Evolutionary conservation across 2,888 invertebrate genomes (phyloP), one percentile per base, ranked within the genome.

Genomic region (Orthonychiurus folsomi): DNA sequence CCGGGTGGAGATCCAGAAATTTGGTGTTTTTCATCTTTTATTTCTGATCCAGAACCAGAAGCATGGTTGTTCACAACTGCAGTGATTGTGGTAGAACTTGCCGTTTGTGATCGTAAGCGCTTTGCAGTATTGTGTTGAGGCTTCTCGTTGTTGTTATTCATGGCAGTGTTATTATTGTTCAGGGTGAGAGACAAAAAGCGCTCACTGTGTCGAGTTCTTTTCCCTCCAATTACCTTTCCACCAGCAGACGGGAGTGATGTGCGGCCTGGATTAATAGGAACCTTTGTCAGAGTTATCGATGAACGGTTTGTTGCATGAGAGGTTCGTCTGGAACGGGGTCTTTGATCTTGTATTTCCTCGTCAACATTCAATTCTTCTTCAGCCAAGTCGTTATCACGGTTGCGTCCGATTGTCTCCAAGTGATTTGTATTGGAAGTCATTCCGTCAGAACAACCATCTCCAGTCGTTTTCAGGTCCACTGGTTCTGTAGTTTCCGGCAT

Each of bases 61-160:
- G 57, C 50, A 3, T 48, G 26, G 56, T 55, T 63, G 52, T 55
- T 63, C 50, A 56, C 60, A 15, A 60, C 53, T 47, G 25, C 28
- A 57, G 47, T 61, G 26, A 56, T 63, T 28, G 56, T 55, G 37
- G 60, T 47, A 20, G 63, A 60, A 63, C 55, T 63, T 59, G 69
- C 68, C 23, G 69, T 68, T 52, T 69, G 69, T 26, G 66, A 66
- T 28, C 71, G 65, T 25, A 69, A 69, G 59, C 71, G 48, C 55
- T 71, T 71, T 50, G 69, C 66, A 18, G 69, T 68, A 53, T 63
- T 55, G 50, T 63, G 62, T 21, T 60, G 56, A 54, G 61, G 62
- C 53, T 63, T 61, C 52, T 70, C 66, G 54, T 71, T 67, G 55
- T 68, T 68, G 61, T 69, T 69, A 20, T 9, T 20, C 52, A 52